Percentiles rank a stretch among this genome's conserved stretches.
Evolutionary conservation across 2,113 vertebrate genomes (phyloP).

Genomic region (Oxygymnocypris stewartii): DNA sequence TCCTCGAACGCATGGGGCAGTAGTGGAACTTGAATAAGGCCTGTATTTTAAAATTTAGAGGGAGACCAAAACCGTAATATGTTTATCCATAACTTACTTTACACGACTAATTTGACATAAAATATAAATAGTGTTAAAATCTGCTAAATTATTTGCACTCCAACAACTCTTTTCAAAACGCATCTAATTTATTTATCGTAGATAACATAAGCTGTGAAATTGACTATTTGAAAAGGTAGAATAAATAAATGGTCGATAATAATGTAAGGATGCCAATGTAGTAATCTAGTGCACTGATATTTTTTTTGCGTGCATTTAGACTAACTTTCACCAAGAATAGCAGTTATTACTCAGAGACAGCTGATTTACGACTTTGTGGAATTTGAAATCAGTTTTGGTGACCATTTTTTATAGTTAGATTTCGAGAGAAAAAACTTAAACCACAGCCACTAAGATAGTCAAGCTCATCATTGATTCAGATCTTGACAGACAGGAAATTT

Average conservation of each 20-base stretch:
- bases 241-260: background rate
- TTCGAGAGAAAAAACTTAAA: background rate
- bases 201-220: background rate
- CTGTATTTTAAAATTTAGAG: background rate
- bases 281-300: background rate
- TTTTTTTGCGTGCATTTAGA: background rate
- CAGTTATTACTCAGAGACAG: background rate
- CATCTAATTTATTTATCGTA: background rate
- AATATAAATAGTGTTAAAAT: background rate
- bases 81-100: background rate
- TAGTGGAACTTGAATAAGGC: conserved; percentile 30
- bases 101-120: background rate
- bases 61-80: background rate
- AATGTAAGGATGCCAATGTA: background rate
- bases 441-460: background rate
- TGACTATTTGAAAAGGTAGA: background rate
- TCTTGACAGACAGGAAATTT: conserved; percentile 61
- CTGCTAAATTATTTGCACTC: background rate
- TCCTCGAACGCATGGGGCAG: conserved; percentile 40
- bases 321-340: background rate
- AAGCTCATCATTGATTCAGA: background rate
- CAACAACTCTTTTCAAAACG: background rate
- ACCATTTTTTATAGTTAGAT: background rate
- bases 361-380: background rate
- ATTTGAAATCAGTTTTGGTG: background rate